These are phyloP conservation scores for Cheilosia scutellata DNA, from an alignment of 2,888 invertebrate species.

Conservation along the genomic window DNA sequence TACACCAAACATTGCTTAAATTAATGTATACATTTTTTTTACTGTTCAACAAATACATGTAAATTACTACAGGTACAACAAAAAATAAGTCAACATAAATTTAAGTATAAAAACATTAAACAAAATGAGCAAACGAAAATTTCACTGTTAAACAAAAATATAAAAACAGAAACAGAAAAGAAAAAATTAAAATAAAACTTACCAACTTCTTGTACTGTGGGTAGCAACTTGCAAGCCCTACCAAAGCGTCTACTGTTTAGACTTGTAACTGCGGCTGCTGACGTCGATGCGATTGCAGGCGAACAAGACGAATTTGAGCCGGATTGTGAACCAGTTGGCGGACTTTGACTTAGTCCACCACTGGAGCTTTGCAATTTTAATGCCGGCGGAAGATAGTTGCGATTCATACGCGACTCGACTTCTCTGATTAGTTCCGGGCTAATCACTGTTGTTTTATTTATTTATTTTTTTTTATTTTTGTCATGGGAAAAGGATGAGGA, in stretches of 20 bases:
- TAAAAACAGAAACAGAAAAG: slow-evolving; percentile 65
- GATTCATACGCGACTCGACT: slow-evolving; percentile 94
- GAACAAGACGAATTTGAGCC: slow-evolving; percentile 67
- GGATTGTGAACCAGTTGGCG: slow-evolving; percentile 78
- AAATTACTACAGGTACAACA: slow-evolving; percentile 8
- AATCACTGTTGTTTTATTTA: slow-evolving; percentile 88
- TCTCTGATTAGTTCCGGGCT: slow-evolving; percentile 95
- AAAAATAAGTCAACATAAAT: slow-evolving; percentile 44
- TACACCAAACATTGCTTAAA: too few species aligned
- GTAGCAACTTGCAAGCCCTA: slow-evolving; percentile 83
- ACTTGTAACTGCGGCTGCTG: slow-evolving; percentile 76
- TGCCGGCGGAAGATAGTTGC: slow-evolving; percentile 91
- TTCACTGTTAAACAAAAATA: slow-evolving; percentile 24
- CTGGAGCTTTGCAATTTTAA: slow-evolving; percentile 84
- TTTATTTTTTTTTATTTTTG: slow-evolving; percentile 18
- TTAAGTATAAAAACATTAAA: slow-evolving; percentile 30
- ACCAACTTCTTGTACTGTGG: slow-evolving; percentile 92
- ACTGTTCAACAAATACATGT: background rate
- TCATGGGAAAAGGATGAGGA: slow-evolving; percentile 40
- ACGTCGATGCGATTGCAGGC: slow-evolving; percentile 72
- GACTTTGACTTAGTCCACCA: slow-evolving; percentile 81
- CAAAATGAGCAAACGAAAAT: slow-evolving; percentile 29
- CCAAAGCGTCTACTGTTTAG: slow-evolving; percentile 81
- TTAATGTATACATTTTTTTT: too few species aligned
- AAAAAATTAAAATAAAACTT: slow-evolving; percentile 82